Evolutionary conservation across 2,113 vertebrate genomes (phyloP), one percentile per base, ranked within the genome.

Genomic region (Psettodes erumei): DNA sequence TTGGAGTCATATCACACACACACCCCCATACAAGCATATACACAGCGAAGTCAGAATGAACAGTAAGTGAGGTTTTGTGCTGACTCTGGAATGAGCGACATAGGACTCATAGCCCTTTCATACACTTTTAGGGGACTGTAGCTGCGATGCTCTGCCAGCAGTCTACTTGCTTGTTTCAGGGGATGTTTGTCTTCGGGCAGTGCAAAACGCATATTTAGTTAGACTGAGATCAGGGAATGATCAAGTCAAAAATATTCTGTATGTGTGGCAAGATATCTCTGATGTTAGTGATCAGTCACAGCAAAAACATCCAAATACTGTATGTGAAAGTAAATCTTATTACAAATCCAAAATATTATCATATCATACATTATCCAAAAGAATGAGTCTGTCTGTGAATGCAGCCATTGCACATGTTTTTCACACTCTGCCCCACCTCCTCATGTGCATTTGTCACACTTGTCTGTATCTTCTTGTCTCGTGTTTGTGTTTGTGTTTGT

Each of bases 211-310:
- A n/a, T n/a, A n/a, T n/a, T n/a, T n/a, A n/a, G n/a, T n/a, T n/a
- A n/a, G n/a, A n/a, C n/a, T n/a, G n/a, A n/a, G n/a, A n/a, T n/a
- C n/a, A n/a, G n/a, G n/a, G n/a, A n/a, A n/a, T n/a, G n/a, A n/a
- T n/a, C n/a, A n/a, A n/a, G n/a, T n/a, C n/a, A n/a, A n/a, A n/a
- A n/a, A n/a, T n/a, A n/a, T n/a, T n/a, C n/a, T n/a, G n/a, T n/a
- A n/a, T n/a, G n/a, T n/a, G n/a, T 80, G 45, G 19, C 51, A 58
- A 56, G 54, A 73, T 64, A 59, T 70, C 23, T 64, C 8, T 23
- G 13, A 55, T 60, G 74, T 64, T 72, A 78, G 66, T 2, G 54
- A 78, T 81, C 42, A 58, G 66, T 13, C 56, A 27, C 68, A 47
- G 13, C 18, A 48, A 19, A 65, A 12, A 18, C 2, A 8, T 47